Conservation (phyloP, 2,113 vertebrate genomes). For the Neogobius melanostomus region DNA sequence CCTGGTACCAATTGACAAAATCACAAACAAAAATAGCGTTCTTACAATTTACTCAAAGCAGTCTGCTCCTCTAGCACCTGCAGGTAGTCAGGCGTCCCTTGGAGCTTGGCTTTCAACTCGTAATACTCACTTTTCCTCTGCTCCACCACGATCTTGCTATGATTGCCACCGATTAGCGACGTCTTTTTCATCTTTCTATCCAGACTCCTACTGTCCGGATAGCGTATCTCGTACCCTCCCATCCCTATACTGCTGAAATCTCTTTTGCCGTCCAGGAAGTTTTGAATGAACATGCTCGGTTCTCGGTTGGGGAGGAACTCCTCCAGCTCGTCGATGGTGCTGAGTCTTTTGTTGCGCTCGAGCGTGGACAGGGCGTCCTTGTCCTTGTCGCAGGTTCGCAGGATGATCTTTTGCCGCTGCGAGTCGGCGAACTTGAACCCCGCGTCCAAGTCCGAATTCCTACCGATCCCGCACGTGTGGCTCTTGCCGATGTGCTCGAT, state of each 20-base stretch:
- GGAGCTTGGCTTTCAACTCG: constrained; percentile 97
- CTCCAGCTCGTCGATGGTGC: constrained; percentile 97
- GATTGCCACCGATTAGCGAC: constrained; percentile 95
- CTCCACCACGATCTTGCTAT: constrained; percentile 97
- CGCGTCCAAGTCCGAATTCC: constrained; percentile 81
- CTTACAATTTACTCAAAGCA: constrained; percentile 81
- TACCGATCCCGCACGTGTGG: constrained; percentile 89
- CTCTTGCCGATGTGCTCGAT: constrained; percentile 97
- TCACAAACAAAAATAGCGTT: constrained; percentile 44
- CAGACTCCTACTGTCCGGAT: constrained; percentile 95
- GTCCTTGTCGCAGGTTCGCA: constrained; percentile 90
- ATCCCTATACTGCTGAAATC: constrained; percentile 98
- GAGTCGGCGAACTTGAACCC: constrained; percentile 91
- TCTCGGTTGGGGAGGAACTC: constrained; percentile 94
- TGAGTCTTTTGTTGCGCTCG: constrained; percentile 95
- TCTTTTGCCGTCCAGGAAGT: constrained; percentile 94
- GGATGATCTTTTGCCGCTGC: constrained; percentile 89
- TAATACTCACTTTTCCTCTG: constrained; percentile 98
- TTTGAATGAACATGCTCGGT: constrained; percentile 95
- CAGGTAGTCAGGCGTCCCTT: constrained; percentile 96
- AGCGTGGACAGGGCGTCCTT: constrained; percentile 85
- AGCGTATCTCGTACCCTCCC: constrained; percentile 96
- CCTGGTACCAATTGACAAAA: constrained; percentile 53
- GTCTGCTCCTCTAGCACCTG: constrained; percentile 99
- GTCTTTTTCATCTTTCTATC: constrained; percentile 97